Evolutionary conservation across 2,113 vertebrate species (phyloP), one percentile per base, ranked within the genome.

Genomic region (Channa argus): DNA sequence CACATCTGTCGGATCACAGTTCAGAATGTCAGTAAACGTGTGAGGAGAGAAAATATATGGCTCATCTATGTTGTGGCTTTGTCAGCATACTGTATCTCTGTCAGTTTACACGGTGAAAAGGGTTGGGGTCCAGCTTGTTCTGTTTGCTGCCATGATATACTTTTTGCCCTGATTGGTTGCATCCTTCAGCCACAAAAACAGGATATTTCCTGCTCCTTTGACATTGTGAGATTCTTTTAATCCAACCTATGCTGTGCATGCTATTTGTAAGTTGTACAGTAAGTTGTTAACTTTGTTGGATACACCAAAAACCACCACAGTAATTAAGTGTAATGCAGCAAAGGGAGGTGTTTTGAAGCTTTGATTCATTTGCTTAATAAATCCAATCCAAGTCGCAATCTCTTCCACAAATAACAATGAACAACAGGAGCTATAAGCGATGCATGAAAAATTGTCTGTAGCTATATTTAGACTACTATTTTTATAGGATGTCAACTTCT

Each of bases 301-400:
- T 47, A 13, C 46, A 14, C 24, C 24, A 14, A 50, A 15, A 24
- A 24, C 24, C 24, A 24, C 24, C 1, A 34, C 12, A 63, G 58
- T 2, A 43, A 58, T 68, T 47, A 68, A 43, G 45, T 33, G 39
- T 45, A 47, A 24, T 44, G 62, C 1, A 12, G 33, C 14, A 10
- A 12, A 36, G 39, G 3, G 5, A 11, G 10, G 13, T 46, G 2
- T n/a, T 8, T 54, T 36, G 2, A 76, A 15, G 47, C 38, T 66
- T 64, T 85, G 45, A 85, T 77, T 85, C 70, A 85, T 78, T 74
- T 70, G 39, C 49, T 37, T 11, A 80, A 77, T 10, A 46, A 59
- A 56, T 45, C 44, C 14, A 80, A 14, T 54, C 37, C 1, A 37
- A 54, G 36, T 75, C 54, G 38, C 3, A 64, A 54, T 53, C 34